phyloP scores from a whole-genome alignment of 2,888 invertebrate genomes.

The Sminthurinus aureus region DNA sequence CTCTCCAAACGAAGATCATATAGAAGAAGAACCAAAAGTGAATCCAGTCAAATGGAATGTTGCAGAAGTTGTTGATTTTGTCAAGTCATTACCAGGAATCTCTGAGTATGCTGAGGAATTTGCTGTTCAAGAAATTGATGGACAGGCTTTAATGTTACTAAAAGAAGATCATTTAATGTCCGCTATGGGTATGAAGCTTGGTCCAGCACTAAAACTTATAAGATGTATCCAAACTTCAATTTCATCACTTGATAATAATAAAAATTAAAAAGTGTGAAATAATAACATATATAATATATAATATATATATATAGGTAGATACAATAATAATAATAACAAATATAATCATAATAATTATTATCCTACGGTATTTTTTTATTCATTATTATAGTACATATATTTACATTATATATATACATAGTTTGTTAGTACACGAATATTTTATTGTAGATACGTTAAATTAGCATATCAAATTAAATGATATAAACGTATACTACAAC shows the following conservation, averaged over 20 bases:
- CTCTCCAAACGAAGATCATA: constrained; percentile 52
- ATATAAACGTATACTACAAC: not conserved
- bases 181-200: constrained; percentile 93
- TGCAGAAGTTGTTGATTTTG: constrained; percentile 63
- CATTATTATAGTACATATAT: not conserved
- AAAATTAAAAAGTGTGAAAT: not conserved
- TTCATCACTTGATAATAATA: too few species aligned
- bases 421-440: not conserved
- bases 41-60: constrained; percentile 73
- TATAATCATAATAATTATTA: not conserved
- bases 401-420: not conserved
- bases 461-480: not conserved
- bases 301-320: not conserved
- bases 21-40: constrained; percentile 65
- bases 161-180: constrained; percentile 94
- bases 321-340: not conserved
- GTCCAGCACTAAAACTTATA: constrained; percentile 90
- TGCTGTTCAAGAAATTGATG: constrained; percentile 93
- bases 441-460: not conserved
- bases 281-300: not conserved
- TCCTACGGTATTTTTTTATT: not conserved
- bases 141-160: constrained; percentile 89
- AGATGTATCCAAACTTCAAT: not conserved
- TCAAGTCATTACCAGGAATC: constrained; percentile 87
- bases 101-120: constrained; percentile 94